Evolutionary conservation across 2,113 vertebrate species (phyloP).

Genomic region (Ptilonorhynchus violaceus): DNA sequence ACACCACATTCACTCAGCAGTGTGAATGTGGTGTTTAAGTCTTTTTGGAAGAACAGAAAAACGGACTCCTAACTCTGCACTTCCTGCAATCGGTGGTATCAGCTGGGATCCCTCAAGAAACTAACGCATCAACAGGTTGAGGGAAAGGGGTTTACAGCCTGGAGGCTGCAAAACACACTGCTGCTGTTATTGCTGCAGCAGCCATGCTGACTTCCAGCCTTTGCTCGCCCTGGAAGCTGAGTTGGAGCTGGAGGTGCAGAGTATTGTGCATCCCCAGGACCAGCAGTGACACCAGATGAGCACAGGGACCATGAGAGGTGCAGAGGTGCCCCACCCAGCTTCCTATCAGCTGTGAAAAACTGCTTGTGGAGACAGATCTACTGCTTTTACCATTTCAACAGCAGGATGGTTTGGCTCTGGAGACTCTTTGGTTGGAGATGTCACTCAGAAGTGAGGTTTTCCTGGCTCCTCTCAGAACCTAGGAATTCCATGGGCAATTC

Average conservation of each 20-base stretch:
- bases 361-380: not conserved
- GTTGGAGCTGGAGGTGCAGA: not conserved
- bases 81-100: not conserved
- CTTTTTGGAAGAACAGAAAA: not conserved
- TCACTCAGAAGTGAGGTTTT: not conserved
- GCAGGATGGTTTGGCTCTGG: not conserved
- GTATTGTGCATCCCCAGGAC: fast-evolving
- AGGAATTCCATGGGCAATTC: not conserved
- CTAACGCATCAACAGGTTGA: fast-evolving
- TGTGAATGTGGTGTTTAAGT: not conserved
- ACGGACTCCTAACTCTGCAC: not conserved
- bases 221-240: not conserved
- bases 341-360: not conserved
- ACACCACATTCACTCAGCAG: not conserved
- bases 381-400: not conserved
- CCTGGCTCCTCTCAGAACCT: not conserved
- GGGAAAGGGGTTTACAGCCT: not conserved
- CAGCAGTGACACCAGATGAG: not conserved
- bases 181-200: not conserved
- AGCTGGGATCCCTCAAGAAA: not conserved
- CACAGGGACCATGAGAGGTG: fast-evolving
- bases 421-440: not conserved
- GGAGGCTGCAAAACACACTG: not conserved
- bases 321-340: not conserved
- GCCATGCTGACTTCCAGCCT: not conserved